These are phyloP conservation scores for Drosophila orosa DNA, from an alignment of 1,140 invertebrate genomes.

Conservation along the genomic window DNA sequence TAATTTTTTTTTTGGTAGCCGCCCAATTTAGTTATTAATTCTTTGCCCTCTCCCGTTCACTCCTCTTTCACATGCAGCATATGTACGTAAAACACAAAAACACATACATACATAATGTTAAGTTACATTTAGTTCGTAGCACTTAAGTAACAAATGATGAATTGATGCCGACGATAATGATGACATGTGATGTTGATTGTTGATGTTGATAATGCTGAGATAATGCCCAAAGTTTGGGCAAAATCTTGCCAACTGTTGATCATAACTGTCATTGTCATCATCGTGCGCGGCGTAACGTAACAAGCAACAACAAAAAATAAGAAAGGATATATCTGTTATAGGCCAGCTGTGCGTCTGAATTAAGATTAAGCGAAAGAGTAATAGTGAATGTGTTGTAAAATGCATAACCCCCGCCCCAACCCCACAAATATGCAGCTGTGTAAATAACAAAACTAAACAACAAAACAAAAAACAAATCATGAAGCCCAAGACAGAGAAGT, in stretches of 20 bases:
- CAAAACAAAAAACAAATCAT: constrained; percentile 8
- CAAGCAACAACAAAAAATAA: background rate
- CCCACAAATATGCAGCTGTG: constrained; percentile 44
- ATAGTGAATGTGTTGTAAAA: constrained; percentile 32
- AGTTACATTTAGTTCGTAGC: constrained; percentile 44
- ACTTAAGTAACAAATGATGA: constrained; percentile 21
- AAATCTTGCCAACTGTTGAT: constrained; percentile 22
- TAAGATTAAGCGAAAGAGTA: constrained; percentile 16
- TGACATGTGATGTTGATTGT: constrained; percentile 6
- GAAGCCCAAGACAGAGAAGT: constrained; percentile 3
- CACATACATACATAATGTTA: constrained; percentile 19
- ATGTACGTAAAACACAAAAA: constrained; percentile 37
- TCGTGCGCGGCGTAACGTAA: constrained; percentile 5
- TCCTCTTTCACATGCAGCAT: constrained; percentile 29
- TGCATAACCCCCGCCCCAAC: constrained; percentile 20
- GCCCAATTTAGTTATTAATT: background rate
- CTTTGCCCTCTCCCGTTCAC: background rate
- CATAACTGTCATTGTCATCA: constrained; percentile 22
- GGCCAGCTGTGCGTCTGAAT: constrained; percentile 40
- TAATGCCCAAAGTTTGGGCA: background rate
- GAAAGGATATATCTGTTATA: constrained; percentile 33
- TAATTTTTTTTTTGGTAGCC: background rate
- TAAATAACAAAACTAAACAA: constrained; percentile 38
- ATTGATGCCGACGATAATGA: constrained; percentile 15
- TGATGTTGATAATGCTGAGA: constrained; percentile 3